These are phyloP conservation scores for Limanda limanda DNA, from an alignment of 2,113 vertebrate species.

Conservation along the genomic window DNA sequence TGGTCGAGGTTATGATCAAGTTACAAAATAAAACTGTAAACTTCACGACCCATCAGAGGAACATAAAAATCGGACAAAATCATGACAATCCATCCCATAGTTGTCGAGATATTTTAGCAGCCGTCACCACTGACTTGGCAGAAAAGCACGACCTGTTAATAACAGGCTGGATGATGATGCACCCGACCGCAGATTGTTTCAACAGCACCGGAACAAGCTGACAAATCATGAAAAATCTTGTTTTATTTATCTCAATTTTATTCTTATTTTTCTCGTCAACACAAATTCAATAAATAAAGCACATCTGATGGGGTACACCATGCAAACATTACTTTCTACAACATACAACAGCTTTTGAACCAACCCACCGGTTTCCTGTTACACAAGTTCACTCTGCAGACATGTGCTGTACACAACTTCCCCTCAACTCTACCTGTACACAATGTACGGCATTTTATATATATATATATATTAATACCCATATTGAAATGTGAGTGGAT, in stretches of 20 bases:
- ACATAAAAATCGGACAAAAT: too few relatives aligned
- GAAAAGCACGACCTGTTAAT: not conserved
- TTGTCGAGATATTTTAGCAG: not conserved
- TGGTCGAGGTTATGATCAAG: too few relatives aligned
- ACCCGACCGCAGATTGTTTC: not conserved
- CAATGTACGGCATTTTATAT: slow-evolving; percentile 36
- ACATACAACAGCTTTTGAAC: slow-evolving; percentile 64
- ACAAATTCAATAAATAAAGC: slow-evolving; percentile 90
- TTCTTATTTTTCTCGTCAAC: slow-evolving; percentile 64
- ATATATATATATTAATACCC: slow-evolving; percentile 30
- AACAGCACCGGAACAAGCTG: not conserved
- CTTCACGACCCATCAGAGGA: too few relatives aligned
- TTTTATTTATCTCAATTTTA: slow-evolving; percentile 74
- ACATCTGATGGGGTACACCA: slow-evolving; percentile 81
- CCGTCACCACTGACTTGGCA: not conserved
- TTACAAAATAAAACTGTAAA: too few relatives aligned
- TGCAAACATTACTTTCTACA: slow-evolving; percentile 82
- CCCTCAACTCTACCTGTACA: slow-evolving; percentile 55
- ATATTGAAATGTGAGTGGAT: slow-evolving; percentile 51
- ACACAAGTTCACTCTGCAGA: slow-evolving; percentile 47
- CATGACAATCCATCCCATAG: not conserved
- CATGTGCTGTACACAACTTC: slow-evolving; percentile 52
- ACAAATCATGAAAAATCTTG: slow-evolving; percentile 37
- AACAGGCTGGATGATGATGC: not conserved
- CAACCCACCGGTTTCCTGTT: slow-evolving; percentile 52